Evolutionary conservation across 1,140 invertebrate species (phyloP).

Genomic region (Ooceraea biroi): DNA sequence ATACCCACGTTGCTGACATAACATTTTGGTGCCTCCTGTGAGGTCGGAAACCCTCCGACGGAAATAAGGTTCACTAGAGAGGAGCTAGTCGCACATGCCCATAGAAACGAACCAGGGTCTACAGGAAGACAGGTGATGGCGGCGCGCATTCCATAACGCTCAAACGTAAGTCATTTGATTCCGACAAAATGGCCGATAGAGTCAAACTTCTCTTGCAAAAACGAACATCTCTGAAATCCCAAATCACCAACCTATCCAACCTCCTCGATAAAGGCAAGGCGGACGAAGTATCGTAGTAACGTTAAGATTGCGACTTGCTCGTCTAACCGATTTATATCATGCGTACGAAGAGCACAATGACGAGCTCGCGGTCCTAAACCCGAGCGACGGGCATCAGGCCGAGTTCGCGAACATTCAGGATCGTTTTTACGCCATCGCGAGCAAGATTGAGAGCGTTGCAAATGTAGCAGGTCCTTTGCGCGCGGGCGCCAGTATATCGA

Average conservation of each 20-base stretch:
- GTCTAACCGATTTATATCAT: conserved; percentile 8
- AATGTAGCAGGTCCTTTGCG: not conserved
- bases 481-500: not conserved
- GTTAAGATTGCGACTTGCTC: not conserved
- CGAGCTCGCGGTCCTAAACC: not conserved
- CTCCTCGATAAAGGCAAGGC: not conserved
- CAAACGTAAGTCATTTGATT: too few species aligned
- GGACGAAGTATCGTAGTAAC: not conserved
- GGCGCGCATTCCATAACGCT: too few species aligned
- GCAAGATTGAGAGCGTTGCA: not conserved
- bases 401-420: conserved; percentile 4
- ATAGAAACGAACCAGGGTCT: not conserved
- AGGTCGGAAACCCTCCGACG: too few species aligned
- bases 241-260: not conserved
- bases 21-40: conserved; percentile 9
- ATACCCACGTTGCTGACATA: too few species aligned
- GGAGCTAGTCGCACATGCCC: not conserved
- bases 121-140: too few species aligned
- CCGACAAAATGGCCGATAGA: not conserved
- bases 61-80: too few species aligned
- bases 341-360: conserved; percentile 12
- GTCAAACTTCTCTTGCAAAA: conserved; percentile 3
- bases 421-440: not conserved
- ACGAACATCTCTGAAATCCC: not conserved
- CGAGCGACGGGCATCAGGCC: not conserved